Evolutionary conservation across 2,888 invertebrate species (phyloP).

Genomic region (Hypomecis atomaria): DNA sequence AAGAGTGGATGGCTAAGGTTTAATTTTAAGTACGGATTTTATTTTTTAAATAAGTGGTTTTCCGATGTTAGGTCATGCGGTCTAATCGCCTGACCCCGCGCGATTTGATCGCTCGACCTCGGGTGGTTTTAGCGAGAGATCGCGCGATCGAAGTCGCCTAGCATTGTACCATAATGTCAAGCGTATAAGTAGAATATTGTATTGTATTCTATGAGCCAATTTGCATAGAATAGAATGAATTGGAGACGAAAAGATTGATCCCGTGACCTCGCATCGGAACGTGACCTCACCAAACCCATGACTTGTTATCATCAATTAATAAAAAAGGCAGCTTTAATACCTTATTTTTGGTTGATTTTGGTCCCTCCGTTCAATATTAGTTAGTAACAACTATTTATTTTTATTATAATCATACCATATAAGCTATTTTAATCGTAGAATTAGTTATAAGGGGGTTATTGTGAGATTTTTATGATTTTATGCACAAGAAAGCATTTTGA

Average conservation of each 20-base stretch:
- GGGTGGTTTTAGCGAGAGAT: too few relatives aligned
- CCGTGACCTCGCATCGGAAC: background rate
- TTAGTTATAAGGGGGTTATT: slow-evolving; percentile 56
- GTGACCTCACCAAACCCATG: slow-evolving; percentile 39
- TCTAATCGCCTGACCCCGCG: too few relatives aligned
- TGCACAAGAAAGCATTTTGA: slow-evolving; percentile 76
- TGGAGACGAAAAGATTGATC: background rate
- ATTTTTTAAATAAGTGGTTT: background rate
- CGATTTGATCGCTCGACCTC: too few relatives aligned
- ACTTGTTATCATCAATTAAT: slow-evolving; percentile 37
- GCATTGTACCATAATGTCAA: too few relatives aligned
- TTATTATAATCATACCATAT: slow-evolving; percentile 49
- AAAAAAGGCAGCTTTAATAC: slow-evolving; percentile 55
- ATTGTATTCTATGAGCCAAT: too few relatives aligned
- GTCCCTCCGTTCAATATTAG: slow-evolving; percentile 73
- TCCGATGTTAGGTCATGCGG: background rate
- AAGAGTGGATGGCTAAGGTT: slow-evolving; percentile 3
- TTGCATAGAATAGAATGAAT: too few relatives aligned
- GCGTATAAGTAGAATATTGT: too few relatives aligned
- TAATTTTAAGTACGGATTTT: slow-evolving; percentile 10
- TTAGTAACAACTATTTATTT: slow-evolving; percentile 74
- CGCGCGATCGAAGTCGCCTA: too few relatives aligned
- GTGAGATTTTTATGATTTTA: slow-evolving; percentile 64
- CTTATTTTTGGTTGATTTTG: slow-evolving; percentile 52
- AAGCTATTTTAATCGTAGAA: slow-evolving; percentile 45